Percentiles rank a stretch among this genome's conserved stretches.
Evolutionary conservation across 2,113 vertebrate species (phyloP).

Genomic region (Clinocottus analis): DNA sequence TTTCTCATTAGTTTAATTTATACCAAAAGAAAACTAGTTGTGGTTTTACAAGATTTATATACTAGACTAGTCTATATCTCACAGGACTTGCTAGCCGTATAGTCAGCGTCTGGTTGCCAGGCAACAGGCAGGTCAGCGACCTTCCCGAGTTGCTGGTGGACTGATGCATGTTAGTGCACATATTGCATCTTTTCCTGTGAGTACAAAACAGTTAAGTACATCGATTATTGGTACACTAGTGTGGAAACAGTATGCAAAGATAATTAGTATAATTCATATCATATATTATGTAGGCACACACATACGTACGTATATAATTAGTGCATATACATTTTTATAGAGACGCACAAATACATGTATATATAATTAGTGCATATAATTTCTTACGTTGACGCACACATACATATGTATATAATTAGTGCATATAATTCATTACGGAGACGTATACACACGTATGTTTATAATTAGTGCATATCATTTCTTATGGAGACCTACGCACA

Average conservation of each 20-base stretch:
- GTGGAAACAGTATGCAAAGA: neutral
- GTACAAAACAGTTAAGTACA: neutral
- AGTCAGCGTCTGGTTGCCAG: neutral
- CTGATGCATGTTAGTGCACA: conserved; percentile 1
- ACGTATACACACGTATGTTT: too few relatives aligned
- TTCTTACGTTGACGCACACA: neutral
- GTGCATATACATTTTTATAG: neutral
- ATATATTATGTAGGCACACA: neutral
- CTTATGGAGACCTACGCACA: neutral
- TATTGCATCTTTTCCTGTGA: neutral
- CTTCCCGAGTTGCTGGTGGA: neutral
- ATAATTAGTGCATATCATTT: neutral
- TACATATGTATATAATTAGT: neutral
- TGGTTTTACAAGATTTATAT: neutral
- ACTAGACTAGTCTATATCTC: neutral
- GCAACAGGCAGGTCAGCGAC: conserved; percentile 1
- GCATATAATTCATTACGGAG: neutral
- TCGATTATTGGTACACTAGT: neutral
- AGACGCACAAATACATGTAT: too few relatives aligned
- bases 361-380: neutral
- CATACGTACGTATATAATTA: neutral
- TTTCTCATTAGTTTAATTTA: neutral
- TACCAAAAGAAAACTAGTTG: neutral
- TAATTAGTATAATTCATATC: neutral
- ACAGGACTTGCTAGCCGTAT: too few relatives aligned